Base-by-base conservation (phyloP, 2,797 vertebrate genomes). In the Crypturellus tataupa region DNA sequence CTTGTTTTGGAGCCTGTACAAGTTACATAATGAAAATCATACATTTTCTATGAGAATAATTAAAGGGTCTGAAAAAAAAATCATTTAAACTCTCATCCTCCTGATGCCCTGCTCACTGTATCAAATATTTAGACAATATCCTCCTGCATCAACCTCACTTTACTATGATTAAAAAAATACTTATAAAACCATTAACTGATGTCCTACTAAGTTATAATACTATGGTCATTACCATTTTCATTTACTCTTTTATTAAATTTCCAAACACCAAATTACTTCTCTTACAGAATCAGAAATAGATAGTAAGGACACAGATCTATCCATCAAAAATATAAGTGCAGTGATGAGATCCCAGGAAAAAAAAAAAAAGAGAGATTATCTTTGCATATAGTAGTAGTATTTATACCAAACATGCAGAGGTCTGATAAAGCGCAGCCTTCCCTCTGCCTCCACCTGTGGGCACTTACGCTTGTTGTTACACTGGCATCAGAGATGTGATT, bases 171-270 rank as follows among this genome's bases (percentile, higher is more conserved):
- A 0, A 23, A 87, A 91, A 85, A 75, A 27, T 40, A 67, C 60
- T 88, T 75, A 46, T 51, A 82, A 70, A 79, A 4, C 9, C 20
- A 63, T 47, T 64, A 90, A 68, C 44, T 68, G 76, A 40, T 68
- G 51, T 33, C 51, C 47, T 55, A 76, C 46, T 62, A 68, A 63
- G 58, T 78, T 78, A 77, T 75, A 64, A 75, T 87, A 91, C 59
- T 39, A 21, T 19, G 18, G 24, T 65, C 70, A 79, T 62, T 67
- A 80, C 51, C 31, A 67, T 33, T 79, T 86, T 20, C 19, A 81
- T 84, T 79, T 89, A 46, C 68, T 76, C 55, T 89, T 87, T 79
- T 73, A 84, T 84, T 90, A 79, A 23, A 93, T 80, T 81, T 86
- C 83, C 79, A 81, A 33, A 65, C 16, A 70, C 46, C 67, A 87